Evolutionary conservation across 2,113 vertebrate species (phyloP).

Genomic region (Eptesicus fuscus): DNA sequence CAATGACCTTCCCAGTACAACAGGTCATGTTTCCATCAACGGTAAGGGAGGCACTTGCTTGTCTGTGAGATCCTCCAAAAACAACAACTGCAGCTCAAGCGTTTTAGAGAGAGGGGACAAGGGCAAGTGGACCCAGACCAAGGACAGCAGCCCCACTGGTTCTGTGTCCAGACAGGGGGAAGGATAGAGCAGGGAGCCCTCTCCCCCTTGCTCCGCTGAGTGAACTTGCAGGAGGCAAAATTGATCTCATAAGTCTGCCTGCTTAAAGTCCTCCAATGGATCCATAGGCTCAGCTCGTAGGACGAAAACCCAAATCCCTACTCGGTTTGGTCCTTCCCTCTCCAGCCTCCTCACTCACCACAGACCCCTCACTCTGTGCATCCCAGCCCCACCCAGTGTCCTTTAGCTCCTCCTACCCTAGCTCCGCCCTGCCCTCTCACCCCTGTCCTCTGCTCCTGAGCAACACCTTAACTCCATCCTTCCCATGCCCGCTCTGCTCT

Average conservation of each 20-base stretch:
- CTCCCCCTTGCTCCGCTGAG: background rate
- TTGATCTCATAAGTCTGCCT: background rate
- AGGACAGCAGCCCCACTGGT: background rate
- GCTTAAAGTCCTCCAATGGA: background rate
- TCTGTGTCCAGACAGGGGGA: background rate
- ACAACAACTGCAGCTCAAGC: background rate
- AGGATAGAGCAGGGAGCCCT: background rate
- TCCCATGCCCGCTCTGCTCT: background rate
- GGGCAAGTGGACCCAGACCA: conserved; percentile 11
- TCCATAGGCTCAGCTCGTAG: background rate
- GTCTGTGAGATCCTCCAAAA: conserved; percentile 41
- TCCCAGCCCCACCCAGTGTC: background rate
- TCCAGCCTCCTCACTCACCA: background rate
- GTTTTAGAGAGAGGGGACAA: background rate
- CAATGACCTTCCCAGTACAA: background rate
- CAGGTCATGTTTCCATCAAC: background rate
- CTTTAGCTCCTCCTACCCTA: background rate
- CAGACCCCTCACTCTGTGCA: background rate
- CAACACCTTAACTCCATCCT: background rate
- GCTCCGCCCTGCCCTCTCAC: background rate
- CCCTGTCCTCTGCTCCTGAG: background rate
- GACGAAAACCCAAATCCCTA: background rate
- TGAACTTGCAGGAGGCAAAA: background rate
- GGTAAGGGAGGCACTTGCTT: background rate
- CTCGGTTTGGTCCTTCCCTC: no score